Percentiles rank a stretch among this genome's conserved stretches.
Conservation (phyloP, 1,140 invertebrate genomes). For the Drosophila insularis region DNA sequence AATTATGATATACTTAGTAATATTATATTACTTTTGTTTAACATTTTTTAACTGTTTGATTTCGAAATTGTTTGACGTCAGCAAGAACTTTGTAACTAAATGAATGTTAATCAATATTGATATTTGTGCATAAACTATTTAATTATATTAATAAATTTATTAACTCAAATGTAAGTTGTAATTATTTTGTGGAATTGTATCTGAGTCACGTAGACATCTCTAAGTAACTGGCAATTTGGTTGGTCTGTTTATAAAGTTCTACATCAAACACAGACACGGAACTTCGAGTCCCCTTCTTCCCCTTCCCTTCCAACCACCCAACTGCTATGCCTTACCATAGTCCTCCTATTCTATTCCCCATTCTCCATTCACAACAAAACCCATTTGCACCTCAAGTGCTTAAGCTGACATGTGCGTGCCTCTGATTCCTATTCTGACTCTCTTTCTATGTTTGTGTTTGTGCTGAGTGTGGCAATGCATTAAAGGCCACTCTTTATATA, state of each 20-base stretch:
- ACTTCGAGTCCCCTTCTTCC: neutral
- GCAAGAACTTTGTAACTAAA: no score
- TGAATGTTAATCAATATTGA: no score
- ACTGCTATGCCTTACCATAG: neutral
- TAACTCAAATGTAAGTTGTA: neutral
- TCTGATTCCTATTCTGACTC: constrained; percentile 31
- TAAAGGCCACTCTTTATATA: constrained; percentile 32
- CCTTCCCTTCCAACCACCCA: neutral
- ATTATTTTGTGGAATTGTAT: neutral
- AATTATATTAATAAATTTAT: neutral
- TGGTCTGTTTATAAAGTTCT: constrained; percentile 42
- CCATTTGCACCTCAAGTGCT: constrained; percentile 76
- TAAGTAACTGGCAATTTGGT: constrained; percentile 12
- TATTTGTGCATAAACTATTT: no score
- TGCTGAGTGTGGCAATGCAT: constrained; percentile 33
- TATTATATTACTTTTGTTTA: no score
- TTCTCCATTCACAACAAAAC: constrained; percentile 21
- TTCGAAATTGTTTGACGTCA: no score
- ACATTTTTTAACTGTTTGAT: no score
- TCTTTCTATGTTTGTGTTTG: constrained; percentile 20
- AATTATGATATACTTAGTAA: no score
- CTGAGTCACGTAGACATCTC: neutral
- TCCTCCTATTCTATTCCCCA: neutral
- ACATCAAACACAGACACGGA: constrained; percentile 68
- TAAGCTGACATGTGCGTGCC: constrained; percentile 48